Base-by-base conservation (phyloP, 2,113 vertebrate species). In the Apteryx owenii region DNA sequence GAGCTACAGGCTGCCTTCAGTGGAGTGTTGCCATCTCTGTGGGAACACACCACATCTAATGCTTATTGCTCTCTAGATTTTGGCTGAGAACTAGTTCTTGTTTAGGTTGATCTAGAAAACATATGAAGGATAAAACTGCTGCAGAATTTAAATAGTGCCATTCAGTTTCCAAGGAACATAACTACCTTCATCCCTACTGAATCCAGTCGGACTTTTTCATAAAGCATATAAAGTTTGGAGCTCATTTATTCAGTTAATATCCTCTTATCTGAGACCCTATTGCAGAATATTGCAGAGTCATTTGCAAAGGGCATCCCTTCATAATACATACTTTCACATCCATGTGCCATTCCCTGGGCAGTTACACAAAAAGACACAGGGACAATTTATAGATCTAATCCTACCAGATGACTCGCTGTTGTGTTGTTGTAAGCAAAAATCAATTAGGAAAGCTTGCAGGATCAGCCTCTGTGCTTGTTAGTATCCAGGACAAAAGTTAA, bases 341-440 rank as follows among this genome's bases (percentile, higher is more conserved):
- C 3, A 0, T 25, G 54, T 81, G 75, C 56, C 75, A 87, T 54
- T 13, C 56, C 42, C 18, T 2, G 25, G 77, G 36, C 56, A 60
- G 50, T 50, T 80, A 61, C 58, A 78, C 51, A 81, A 86, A 86
- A 65, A 75, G 23, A 81, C 2, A 0, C 0, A 0, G 28, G 50
- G 69, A 31, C 76, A 60, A 56, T 85, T 76, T 94, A 64, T 18
- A 60, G 69, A 25, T 76, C 83, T 94, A 26, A 13, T 73, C 33
- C 72, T 44, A 28, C 26, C 60, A 75, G 79, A 58, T 56, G 56
- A 60, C 36, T 81, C 44, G 66, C 33, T 46, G 93, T 10, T 86
- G 46, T 88, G 54, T 10, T 93, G 60, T 25, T 93, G 60, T 28
- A 86, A 78, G 73, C 44, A 88, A 88, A 94, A 97, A 84, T 92